These are phyloP conservation scores for Myxocyprinus asiaticus DNA, from an alignment of 2,113 vertebrate genomes.

Conservation along the genomic window DNA sequence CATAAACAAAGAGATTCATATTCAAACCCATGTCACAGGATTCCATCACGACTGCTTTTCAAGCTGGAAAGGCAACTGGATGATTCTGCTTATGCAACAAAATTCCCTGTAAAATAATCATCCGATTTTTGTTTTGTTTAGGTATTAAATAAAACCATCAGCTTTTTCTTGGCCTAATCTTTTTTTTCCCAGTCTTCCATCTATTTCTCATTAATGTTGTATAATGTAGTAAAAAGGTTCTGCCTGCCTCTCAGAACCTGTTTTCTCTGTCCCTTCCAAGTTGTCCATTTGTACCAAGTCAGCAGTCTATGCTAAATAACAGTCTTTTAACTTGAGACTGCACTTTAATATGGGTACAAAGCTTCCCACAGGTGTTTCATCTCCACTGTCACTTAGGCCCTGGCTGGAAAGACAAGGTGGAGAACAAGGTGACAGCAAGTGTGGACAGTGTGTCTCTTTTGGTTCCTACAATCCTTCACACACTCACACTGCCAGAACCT, in stretches of 20 bases:
- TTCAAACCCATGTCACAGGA: neutral
- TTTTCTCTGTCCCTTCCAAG: constrained; percentile 65
- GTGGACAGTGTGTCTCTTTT: constrained; percentile 36
- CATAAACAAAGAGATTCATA: constrained; percentile 24
- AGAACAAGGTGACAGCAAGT: constrained; percentile 59
- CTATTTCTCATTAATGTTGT: constrained; percentile 69
- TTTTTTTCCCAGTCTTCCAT: constrained; percentile 49
- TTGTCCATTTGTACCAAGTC: constrained; percentile 70
- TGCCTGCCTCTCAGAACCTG: constrained; percentile 51
- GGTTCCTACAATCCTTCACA: constrained; percentile 38
- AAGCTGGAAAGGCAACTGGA: constrained; percentile 48
- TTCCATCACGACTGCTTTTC: constrained; percentile 24
- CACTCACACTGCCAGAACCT: constrained; percentile 2
- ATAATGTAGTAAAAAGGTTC: constrained; percentile 65
- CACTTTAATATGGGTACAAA: constrained; percentile 63
- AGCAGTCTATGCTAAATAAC: constrained; percentile 72
- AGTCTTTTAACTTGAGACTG: constrained; percentile 67
- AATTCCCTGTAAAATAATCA: constrained; percentile 42
- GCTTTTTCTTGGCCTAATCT: constrained; percentile 37
- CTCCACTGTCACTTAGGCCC: constrained; percentile 65
- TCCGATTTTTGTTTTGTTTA: constrained; percentile 55
- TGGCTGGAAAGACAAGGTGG: constrained; percentile 53
- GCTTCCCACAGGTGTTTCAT: constrained; percentile 72
- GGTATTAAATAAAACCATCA: constrained; percentile 63
- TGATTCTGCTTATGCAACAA: constrained; percentile 52